Base-by-base conservation (phyloP, 2,888 invertebrate species). In the Homarus gammarus region DNA sequence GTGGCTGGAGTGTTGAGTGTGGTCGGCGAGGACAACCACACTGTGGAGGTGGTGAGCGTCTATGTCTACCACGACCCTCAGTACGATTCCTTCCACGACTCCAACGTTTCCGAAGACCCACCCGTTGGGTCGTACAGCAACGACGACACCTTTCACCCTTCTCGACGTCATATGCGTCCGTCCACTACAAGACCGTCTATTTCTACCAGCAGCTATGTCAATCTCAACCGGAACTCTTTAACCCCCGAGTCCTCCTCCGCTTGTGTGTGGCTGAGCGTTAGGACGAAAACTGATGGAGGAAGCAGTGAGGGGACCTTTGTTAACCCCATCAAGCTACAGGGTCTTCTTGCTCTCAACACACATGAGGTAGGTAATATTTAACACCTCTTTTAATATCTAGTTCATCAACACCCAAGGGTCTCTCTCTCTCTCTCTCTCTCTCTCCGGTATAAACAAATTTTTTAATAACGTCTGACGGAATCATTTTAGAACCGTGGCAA, bases 291-390 rank as follows among this genome's bases (percentile, higher is more conserved):
- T 18, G 56, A 56, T 22, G 56, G 56, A 5, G 56, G 56, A 56
- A 44, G 56, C 18, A 70, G 27, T 10, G 77, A 18, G 1, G 83
- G 87, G 2, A 8, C 8, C 3, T 90, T 61, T 40, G 87, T 90
- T 86, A 61, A 90, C 31, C 75, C 78, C 33, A 87, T 90, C n/a
- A 90, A 90, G 56, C 78, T 90, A 15, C 75, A 70, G 27, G 90
- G 90, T n/a, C 81, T 90, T 61, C 90, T 90, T 10, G 90, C 56
- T 40, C 77, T 90, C 22, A 73, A 90, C 61, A n/a, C 81, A 8
- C 22, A 22, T 15, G 40, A 90, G 87, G 90, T 90, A 12, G 31
- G 87, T 51, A 27, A 56, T 5, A 18, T 56, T 18, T 56, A 56
- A n/a, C n/a, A n/a, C n/a, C n/a, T n/a, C n/a, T 56, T 56, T 22